These are phyloP conservation scores for Rhingia campestris DNA, from an alignment of 2,888 invertebrate genomes.

Conservation along the genomic window DNA sequence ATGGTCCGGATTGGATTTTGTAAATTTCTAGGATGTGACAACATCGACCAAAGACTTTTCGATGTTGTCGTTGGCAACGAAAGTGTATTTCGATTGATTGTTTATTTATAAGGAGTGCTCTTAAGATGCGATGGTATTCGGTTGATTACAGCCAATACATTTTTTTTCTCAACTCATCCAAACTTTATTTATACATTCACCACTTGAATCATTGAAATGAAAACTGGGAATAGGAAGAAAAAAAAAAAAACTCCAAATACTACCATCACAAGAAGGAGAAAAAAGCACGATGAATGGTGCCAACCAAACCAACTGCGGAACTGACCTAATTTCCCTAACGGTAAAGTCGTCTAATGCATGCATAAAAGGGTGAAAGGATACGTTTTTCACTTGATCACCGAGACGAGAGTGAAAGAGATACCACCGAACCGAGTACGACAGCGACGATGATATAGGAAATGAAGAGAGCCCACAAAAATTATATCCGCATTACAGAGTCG, in stretches of 20 bases:
- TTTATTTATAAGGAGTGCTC: no score
- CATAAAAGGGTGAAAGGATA: slow-evolving; percentile 37
- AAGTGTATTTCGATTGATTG: no score
- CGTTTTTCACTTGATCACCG: slow-evolving; percentile 3
- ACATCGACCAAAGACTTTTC: not conserved
- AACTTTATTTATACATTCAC: not conserved
- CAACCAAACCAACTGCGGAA: slow-evolving; percentile 53
- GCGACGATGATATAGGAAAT: slow-evolving; percentile 21
- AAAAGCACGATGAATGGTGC: not conserved
- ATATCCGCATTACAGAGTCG: slow-evolving; percentile 63
- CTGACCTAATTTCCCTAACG: slow-evolving; percentile 68
- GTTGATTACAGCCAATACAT: no score
- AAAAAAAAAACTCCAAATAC: slow-evolving; percentile 4
- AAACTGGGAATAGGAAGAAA: slow-evolving; percentile 27
- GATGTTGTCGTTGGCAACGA: no score
- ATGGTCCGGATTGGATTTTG: slow-evolving; percentile 38
- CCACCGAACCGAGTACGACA: not conserved
- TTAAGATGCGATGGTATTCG: no score
- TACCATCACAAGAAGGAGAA: not conserved
- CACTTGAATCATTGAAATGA: slow-evolving; percentile 54
- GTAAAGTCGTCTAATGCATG: slow-evolving; percentile 64
- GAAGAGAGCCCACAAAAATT: slow-evolving; percentile 48
- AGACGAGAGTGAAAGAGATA: not conserved
- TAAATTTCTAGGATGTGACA: slow-evolving; percentile 41
- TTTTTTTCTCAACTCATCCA: no score